These are phyloP conservation scores for Catharus bicknelli DNA, from an alignment of 2,113 vertebrate genomes.

Conservation along the genomic window DNA sequence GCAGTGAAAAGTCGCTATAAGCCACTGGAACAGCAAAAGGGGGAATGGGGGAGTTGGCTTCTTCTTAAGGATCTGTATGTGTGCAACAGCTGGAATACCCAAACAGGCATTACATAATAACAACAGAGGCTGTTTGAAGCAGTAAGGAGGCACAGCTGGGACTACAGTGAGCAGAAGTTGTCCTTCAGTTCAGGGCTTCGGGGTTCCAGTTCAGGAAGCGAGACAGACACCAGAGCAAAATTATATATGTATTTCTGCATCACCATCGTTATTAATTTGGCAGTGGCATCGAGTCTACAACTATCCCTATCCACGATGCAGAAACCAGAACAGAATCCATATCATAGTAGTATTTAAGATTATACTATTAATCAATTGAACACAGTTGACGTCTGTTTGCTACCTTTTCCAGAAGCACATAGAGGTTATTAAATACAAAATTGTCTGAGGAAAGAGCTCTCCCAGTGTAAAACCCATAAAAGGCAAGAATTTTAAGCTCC, in stretches of 20 bases:
- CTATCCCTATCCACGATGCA: neutral
- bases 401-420: neutral
- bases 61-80: neutral
- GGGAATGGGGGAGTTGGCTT: neutral
- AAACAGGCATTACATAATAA: slow-evolving; percentile 15
- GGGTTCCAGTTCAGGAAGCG: neutral
- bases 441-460: neutral
- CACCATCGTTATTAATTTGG: neutral
- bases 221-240: neutral
- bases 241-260: neutral
- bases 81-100: slow-evolving; percentile 38
- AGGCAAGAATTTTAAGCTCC: neutral
- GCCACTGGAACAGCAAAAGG: neutral
- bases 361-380: neutral
- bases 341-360: neutral
- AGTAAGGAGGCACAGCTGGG: neutral
- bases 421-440: neutral
- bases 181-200: neutral
- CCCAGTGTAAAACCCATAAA: neutral
- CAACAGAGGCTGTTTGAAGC: neutral
- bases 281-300: neutral
- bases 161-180: neutral
- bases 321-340: neutral
- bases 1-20: neutral
- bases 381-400: neutral